phyloP scores from a whole-genome alignment of 2,888 invertebrate species.

The Diarsia rubi region DNA sequence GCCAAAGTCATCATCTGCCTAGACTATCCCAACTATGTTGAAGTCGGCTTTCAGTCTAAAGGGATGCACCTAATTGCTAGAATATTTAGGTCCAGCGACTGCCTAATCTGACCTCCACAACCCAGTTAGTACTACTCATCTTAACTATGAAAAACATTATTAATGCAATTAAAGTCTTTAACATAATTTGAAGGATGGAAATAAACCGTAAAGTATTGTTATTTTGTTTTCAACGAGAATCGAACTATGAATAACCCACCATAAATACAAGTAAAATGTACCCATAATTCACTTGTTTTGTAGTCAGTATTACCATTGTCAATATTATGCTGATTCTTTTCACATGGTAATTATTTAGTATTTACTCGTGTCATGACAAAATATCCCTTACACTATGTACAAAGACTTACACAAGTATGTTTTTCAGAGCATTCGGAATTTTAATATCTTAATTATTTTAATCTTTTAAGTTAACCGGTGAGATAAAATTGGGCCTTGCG shows the following conservation, averaged over 20 bases:
- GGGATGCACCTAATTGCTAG: too few relatives aligned
- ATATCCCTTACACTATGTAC: background rate
- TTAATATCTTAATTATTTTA: background rate
- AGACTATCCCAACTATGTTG: too few relatives aligned
- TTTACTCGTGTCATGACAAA: background rate
- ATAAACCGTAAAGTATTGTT: background rate
- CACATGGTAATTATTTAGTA: background rate
- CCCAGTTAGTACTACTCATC: background rate
- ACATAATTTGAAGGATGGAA: background rate
- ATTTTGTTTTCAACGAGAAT: background rate
- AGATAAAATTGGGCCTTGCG: slow-evolving; percentile 23
- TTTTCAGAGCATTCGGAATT: slow-evolving; percentile 3
- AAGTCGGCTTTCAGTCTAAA: too few relatives aligned
- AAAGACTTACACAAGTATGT: slow-evolving; percentile 5
- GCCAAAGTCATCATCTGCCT: background rate
- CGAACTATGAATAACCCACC: background rate
- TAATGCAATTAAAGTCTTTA: background rate
- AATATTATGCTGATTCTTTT: slow-evolving; percentile 1
- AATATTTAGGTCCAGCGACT: too few relatives aligned
- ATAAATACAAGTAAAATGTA: background rate
- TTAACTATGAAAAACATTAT: background rate
- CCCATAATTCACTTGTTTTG: background rate
- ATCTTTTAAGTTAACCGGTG: background rate
- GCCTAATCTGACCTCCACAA: too few relatives aligned
- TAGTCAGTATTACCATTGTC: background rate